A percentile compares a stretch with the other conserved stretches of the same genome.
Evolutionary conservation across 1,140 invertebrate genomes (phyloP).

Genomic region (Heliothis subflexa): DNA sequence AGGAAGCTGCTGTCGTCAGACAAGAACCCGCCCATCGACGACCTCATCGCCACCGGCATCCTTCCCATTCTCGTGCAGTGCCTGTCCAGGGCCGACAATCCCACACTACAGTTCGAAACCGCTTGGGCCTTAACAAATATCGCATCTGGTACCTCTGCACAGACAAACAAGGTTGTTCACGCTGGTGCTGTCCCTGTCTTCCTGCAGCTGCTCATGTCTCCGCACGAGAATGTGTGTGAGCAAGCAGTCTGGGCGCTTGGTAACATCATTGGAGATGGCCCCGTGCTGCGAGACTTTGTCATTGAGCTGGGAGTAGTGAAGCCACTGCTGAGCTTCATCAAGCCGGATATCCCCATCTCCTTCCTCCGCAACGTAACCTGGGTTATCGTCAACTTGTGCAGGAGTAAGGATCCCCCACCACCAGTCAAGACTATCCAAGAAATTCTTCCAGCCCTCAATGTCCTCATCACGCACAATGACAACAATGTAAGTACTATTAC

Average conservation of each 20-base stretch:
- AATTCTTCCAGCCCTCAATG: constrained; percentile 97
- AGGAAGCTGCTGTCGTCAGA: constrained; percentile 98
- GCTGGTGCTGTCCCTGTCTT: constrained; percentile 98
- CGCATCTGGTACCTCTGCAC: constrained; percentile 97
- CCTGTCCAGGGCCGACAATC: constrained; percentile 94
- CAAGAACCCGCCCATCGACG: constrained; percentile 99
- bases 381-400: constrained; percentile 99
- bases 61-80: constrained; percentile 97
- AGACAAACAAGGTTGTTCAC: constrained; percentile 97
- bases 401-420: constrained; percentile 98
- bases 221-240: constrained; percentile 99
- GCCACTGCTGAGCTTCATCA: constrained; percentile 96
- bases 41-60: constrained; percentile 96
- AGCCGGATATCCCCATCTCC: constrained; percentile 96
- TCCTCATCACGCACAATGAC: constrained; percentile 98
- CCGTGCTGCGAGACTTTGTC: constrained; percentile 95
- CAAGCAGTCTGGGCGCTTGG: constrained; percentile 99
- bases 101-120: constrained; percentile 98
- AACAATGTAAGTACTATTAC: constrained; percentile 93
- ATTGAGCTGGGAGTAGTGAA: constrained; percentile 96
- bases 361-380: constrained; percentile 99
- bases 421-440: constrained; percentile 95
- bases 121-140: constrained; percentile 99
- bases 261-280: constrained; percentile 98
- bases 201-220: constrained; percentile 95